Evolutionary conservation across 2,797 vertebrate genomes (phyloP).

Genomic region (Ctenopoma multispine): DNA sequence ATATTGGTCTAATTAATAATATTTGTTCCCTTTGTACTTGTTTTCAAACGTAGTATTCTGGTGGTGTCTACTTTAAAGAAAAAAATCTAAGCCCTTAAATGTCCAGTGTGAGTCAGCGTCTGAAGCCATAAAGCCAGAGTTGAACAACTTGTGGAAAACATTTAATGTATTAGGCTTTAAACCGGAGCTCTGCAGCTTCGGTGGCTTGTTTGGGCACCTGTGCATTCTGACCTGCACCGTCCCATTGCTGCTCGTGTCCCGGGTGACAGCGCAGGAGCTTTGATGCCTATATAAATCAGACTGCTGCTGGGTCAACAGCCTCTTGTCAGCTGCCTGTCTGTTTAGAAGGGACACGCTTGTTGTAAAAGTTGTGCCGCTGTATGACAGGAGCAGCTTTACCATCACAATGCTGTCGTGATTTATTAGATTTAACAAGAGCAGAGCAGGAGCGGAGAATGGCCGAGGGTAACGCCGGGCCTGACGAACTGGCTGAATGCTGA

Average conservation of each 20-base stretch:
- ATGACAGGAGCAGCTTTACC: slow-evolving; percentile 49
- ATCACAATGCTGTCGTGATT: slow-evolving; percentile 58
- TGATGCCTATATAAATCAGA: slow-evolving; percentile 43
- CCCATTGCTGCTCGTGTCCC: slow-evolving; percentile 57
- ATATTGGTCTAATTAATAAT: too few species aligned
- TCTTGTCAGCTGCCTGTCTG: slow-evolving; percentile 62
- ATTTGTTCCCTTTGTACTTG: too few species aligned
- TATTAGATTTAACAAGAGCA: slow-evolving; percentile 40
- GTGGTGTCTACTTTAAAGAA: background rate
- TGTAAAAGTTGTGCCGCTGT: slow-evolving; percentile 42
- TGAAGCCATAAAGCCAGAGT: slow-evolving; percentile 6
- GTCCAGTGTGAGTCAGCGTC: accelerated
- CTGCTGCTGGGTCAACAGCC: slow-evolving; percentile 72
- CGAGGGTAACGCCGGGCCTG: slow-evolving; percentile 39
- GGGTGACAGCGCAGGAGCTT: slow-evolving; percentile 60
- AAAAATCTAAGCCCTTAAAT: too few species aligned
- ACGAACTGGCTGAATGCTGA: slow-evolving; percentile 67
- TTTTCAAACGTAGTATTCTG: too few species aligned
- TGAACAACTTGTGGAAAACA: slow-evolving; percentile 35
- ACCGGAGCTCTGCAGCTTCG: slow-evolving; percentile 2
- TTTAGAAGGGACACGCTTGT: slow-evolving; percentile 55
- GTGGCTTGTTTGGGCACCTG: slow-evolving; percentile 76
- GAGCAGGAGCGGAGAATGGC: slow-evolving; percentile 17
- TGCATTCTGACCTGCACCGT: slow-evolving; percentile 57
- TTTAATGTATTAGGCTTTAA: slow-evolving; percentile 37